These are phyloP conservation scores for Azorinus chamasolen DNA, from an alignment of 2,888 invertebrate species.

Conservation along the genomic window DNA sequence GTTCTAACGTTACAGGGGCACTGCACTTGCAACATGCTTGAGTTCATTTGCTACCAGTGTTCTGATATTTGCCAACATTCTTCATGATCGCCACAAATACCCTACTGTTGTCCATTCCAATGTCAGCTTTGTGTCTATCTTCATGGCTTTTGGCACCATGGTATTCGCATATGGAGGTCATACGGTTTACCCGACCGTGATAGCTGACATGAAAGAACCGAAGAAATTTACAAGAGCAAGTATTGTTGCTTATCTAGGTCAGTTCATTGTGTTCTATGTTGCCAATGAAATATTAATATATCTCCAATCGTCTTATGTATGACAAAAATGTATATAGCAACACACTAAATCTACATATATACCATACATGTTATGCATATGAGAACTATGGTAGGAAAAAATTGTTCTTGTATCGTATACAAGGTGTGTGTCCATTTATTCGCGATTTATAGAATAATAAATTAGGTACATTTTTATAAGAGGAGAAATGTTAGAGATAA, in stretches of 20 bases:
- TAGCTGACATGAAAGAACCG: conserved; percentile 95
- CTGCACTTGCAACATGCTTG: conserved; percentile 90
- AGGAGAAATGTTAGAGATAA: too few species aligned
- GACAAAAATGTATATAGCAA: too few species aligned
- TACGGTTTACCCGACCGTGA: conserved; percentile 93
- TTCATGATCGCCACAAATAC: conserved; percentile 87
- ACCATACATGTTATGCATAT: too few species aligned
- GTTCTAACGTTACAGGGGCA: conserved; percentile 89
- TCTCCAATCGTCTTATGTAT: too few species aligned
- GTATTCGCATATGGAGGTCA: conserved; percentile 91
- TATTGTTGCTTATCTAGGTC: conserved; percentile 90
- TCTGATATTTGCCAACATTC: conserved; percentile 89
- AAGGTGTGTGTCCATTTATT: too few species aligned
- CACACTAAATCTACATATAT: too few species aligned
- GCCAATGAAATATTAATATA: too few species aligned
- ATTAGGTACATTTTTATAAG: too few species aligned
- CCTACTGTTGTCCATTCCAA: conserved; percentile 5
- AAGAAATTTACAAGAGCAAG: conserved; percentile 91
- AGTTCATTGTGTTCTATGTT: too few species aligned
- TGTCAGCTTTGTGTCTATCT: conserved; percentile 88
- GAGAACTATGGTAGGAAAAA: too few species aligned
- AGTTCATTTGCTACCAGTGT: conserved; percentile 89
- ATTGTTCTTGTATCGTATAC: too few species aligned
- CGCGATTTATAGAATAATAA: too few species aligned
- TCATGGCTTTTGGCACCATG: conserved; percentile 90